Evolutionary conservation across 2,888 invertebrate genomes (phyloP), one percentile per base, ranked within the genome.

Genomic region (Leptothorax acervorum): DNA sequence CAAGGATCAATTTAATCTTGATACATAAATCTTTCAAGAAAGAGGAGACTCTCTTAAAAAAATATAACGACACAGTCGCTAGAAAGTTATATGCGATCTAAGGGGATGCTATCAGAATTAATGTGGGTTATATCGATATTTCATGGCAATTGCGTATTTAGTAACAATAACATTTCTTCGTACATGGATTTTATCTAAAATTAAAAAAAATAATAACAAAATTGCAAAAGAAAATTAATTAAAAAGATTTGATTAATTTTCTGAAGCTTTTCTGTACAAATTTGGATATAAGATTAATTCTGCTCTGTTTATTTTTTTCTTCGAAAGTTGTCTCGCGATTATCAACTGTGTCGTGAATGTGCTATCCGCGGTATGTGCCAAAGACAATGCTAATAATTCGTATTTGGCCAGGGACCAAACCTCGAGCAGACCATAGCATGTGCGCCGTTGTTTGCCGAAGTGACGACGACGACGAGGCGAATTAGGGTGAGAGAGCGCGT

Each of bases 301-400:
- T 23, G 6, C 6, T 48, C 6, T 48, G 15, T 23, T 48, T 12
- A 23, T 51, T 28, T 18, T 51, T 23, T 53, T 55, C 60, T 70
- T 45, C 42, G 0, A 31, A 51, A 66, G 11, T 68, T 73, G 73
- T 62, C 39, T 73, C 35, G 62, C 63, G 35, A 79, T 79, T 70
- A 45, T 39, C 28, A 18, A 62, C 70, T 62, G 35, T 9, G 18
- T 48, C 39, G 18, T 78, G n/a, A 78, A 57, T n/a, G 28, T 53
- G 39, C 39, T 53, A 0, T n/a, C 3, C 39, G 66, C 9, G 51
- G 60, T 82, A 81, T 76, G 86, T 83, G 86, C 83, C 85, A 88
- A 88, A 88, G 91, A 89, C 87, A 89, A 91, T 84, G 85, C 92
- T 92, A 91, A 92, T 92, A 92, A 92, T 92, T 89, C 87, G 90